Evolutionary conservation across 2,888 invertebrate species (phyloP).

Genomic region (Torymus texanus): DNA sequence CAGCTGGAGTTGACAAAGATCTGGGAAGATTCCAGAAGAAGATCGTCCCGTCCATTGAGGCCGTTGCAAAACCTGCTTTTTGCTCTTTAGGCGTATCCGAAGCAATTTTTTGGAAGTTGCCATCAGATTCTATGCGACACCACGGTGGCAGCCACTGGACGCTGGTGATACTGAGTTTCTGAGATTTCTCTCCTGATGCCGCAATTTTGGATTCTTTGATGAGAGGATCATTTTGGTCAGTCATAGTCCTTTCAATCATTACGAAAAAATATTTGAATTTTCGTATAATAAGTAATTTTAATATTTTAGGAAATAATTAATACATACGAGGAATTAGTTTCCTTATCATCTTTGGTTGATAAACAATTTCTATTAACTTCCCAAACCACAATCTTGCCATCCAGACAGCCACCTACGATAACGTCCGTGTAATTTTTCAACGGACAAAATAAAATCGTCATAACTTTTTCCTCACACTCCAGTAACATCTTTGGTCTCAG

Average conservation of each 20-base stretch:
- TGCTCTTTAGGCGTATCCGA: slow-evolving; percentile 47
- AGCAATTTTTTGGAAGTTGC: slow-evolving; percentile 60
- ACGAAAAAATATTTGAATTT: too few species aligned
- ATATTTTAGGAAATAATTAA: not conserved
- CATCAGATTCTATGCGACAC: slow-evolving; percentile 61
- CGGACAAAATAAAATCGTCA: slow-evolving; percentile 70
- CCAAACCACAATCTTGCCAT: slow-evolving; percentile 73
- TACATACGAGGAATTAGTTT: slow-evolving; percentile 26
- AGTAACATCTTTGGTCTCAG: slow-evolving; percentile 65
- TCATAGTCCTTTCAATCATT: not conserved
- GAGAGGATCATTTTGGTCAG: not conserved
- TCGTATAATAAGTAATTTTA: not conserved
- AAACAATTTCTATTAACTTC: slow-evolving; percentile 61
- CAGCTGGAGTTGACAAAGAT: slow-evolving; percentile 39
- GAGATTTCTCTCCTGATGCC: slow-evolving; percentile 60
- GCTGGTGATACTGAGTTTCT: slow-evolving; percentile 63
- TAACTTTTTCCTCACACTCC: slow-evolving; percentile 66
- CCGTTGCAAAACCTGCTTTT: slow-evolving; percentile 68
- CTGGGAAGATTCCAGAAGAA: slow-evolving; percentile 70
- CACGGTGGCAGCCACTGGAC: slow-evolving; percentile 69
- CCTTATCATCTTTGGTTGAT: not conserved
- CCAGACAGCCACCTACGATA: slow-evolving; percentile 68
- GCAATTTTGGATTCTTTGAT: slow-evolving; percentile 23
- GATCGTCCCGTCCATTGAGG: slow-evolving; percentile 68
- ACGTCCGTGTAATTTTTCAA: slow-evolving; percentile 61